These are phyloP conservation scores for Leptinotarsa juncta DNA, from an alignment of 2,888 invertebrate genomes.

Conservation along the genomic window DNA sequence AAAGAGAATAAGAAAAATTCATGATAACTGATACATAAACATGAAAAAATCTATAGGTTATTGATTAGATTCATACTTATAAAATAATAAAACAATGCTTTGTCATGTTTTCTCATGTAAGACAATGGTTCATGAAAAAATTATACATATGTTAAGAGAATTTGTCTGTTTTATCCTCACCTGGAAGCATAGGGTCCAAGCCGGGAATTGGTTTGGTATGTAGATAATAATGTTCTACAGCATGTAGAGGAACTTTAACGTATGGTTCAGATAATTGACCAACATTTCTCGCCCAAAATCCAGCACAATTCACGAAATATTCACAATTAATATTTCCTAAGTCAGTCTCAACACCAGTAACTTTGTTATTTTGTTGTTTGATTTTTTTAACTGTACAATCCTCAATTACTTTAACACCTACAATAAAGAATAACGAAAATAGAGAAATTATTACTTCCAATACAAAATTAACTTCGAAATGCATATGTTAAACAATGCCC, in stretches of 20 bases:
- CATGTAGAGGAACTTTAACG: conserved; percentile 90
- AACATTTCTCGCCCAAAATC: conserved; percentile 93
- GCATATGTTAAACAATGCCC: neutral
- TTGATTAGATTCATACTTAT: no score
- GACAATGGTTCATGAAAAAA: no score
- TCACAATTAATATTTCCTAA: conserved; percentile 84
- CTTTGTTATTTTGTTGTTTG: conserved; percentile 73
- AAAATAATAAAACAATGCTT: no score
- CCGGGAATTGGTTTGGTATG: conserved; percentile 86
- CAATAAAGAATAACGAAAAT: neutral
- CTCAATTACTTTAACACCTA: conserved; percentile 83
- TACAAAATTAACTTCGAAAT: no score
- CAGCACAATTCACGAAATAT: conserved; percentile 95
- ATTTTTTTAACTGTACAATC: conserved; percentile 80
- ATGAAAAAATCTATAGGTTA: no score
- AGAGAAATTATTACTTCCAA: neutral
- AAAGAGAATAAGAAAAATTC: no score
- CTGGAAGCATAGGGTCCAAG: conserved; percentile 84
- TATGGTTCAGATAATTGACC: conserved; percentile 87
- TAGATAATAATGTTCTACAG: conserved; percentile 93
- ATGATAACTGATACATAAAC: neutral
- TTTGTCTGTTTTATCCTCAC: conserved; percentile 60
- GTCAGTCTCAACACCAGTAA: conserved; percentile 82
- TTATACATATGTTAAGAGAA: no score
- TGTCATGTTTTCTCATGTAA: no score